Base-by-base conservation (phyloP, 2,888 invertebrate genomes). In the Caenorhabditis auriculariae region DNA sequence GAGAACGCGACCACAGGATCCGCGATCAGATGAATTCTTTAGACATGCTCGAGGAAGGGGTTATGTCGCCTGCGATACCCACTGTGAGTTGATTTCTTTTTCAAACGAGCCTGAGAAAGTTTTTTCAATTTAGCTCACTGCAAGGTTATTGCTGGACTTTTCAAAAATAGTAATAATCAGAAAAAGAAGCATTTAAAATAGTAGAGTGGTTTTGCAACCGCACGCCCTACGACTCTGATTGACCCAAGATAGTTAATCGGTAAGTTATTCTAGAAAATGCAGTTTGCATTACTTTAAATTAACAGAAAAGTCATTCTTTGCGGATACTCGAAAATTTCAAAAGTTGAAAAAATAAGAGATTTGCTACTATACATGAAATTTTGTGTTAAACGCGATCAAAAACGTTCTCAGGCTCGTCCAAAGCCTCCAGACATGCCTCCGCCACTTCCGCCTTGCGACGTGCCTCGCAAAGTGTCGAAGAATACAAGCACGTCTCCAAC, bases 401-500 rank as follows among this genome's bases (percentile, higher is more conserved):
- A 32, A 19, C 15, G n/a, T 38, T 54, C 50, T 37, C 53, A 70
- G 61, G 58, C 57, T 23, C 59, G 66, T n/a, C 71, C 71, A 27
- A 50, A 64, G 43, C 66, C 64, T 4, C 71, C 71, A 24, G 68
- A 68, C 53, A 66, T 63, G 50, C 68, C 71, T 24, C 72, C 72
- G n/a, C 72, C 72, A 39, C 54, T 55, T 9, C 62, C 62, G 19
- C 68, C 68, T 38, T 44, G 48, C 21, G 50, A 65, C 15, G 59
- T 49, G 7, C 59, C 60, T 23, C 42, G 48, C 46, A 69, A 63
- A 37, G 62, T 63, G 28, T 52, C 64, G 12, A 47, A 61, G 38
- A 54, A 68, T 5, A 52, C 65, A 7, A 71, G 67, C 47, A 55
- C 41, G n/a, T 72, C 74, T 15, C 70, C 72, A 9, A 60, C 56